Base-by-base conservation (phyloP, 2,113 vertebrate species). In the Rhinogobius similis region DNA sequence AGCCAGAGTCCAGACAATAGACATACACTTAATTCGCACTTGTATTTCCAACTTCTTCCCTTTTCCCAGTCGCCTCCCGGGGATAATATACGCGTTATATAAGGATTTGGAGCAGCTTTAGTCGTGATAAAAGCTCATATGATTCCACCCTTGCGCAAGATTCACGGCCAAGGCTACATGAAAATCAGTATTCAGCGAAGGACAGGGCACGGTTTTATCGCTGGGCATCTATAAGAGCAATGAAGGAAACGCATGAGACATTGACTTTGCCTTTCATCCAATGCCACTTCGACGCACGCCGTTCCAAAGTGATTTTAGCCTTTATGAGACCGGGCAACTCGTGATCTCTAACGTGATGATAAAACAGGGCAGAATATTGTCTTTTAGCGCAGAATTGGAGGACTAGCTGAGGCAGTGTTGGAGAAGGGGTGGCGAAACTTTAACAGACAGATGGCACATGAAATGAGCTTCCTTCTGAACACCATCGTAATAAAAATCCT, bases 221-320 rank as follows among this genome's bases (percentile, higher is more conserved):
- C 77, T 72, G 55, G 70, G 58, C 73, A 74, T 85, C 58, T 83
- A 74, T 64, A 44, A 77, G 79, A 77, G 78, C 87, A 70, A 82
- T 82, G 68, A 82, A 78, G 82, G 70, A 83, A 73, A 85, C 81
- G 21, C 74, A 82, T 67, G 74, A 88, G 79, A 78, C 78, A 80
- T 61, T 71, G 76, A 67, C 77, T 67, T 36, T 63, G 2, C 77
- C 75, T 82, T 79, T 83, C 79, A 72, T 55, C 80, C 79, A 36
- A 73, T 75, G 84, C 70, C 81, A 82, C 67, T 67, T 73, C 79
- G 69, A 79, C 75, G 81, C 73, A 36, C 81, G 75, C 70, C 75
- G 84, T 81, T 82, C 82, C 78, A 85, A 85, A 89, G 88, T 87
- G 82, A 71, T 82, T 79, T 86, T 75, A 61, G 69, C 70, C 67